phyloP scores from a whole-genome alignment of 2,797 vertebrate genomes.

The Pteronotus mesoamericanus region DNA sequence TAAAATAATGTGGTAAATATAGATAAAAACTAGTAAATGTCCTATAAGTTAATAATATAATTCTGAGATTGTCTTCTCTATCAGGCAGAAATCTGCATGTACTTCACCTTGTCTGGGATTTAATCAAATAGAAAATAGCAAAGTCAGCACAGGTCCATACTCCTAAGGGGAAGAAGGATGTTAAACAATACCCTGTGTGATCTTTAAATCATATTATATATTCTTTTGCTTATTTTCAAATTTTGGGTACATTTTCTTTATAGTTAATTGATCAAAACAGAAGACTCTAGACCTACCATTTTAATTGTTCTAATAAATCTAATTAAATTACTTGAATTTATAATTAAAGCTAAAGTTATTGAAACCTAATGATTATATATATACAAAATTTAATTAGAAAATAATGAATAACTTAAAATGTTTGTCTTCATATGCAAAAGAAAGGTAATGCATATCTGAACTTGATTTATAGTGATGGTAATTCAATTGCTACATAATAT shows the following conservation, averaged over 20 bases:
- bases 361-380: background rate
- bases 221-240: background rate
- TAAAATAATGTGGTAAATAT: background rate
- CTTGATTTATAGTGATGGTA: background rate
- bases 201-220: background rate
- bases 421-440: background rate
- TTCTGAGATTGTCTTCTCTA: background rate
- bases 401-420: background rate
- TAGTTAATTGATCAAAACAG: background rate
- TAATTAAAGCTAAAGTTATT: background rate
- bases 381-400: background rate
- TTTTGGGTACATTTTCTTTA: background rate
- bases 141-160: background rate
- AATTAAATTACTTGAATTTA: background rate
- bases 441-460: background rate
- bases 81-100: background rate
- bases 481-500: background rate
- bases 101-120: background rate
- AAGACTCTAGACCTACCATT: background rate
- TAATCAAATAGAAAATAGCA: background rate
- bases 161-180: fast-evolving
- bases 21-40: background rate
- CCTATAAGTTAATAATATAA: background rate
- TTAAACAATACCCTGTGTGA: background rate
- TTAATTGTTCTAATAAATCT: background rate